phyloP scores from a whole-genome alignment of 2,797 vertebrate species.

The Silurus aristotelis region DNA sequence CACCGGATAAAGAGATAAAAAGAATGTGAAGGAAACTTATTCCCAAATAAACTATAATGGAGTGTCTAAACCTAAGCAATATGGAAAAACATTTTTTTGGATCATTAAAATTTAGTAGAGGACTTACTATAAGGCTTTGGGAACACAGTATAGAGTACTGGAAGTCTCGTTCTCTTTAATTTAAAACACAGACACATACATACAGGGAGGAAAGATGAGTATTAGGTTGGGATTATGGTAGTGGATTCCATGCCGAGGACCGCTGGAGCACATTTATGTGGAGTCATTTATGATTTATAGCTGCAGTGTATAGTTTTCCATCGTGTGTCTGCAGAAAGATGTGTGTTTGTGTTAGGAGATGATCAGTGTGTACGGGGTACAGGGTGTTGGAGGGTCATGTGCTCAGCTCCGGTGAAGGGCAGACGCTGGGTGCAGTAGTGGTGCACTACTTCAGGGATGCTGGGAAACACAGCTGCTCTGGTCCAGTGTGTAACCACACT shows the following conservation, averaged over 20 bases:
- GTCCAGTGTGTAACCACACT: constrained; percentile 87
- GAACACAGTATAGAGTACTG: neutral
- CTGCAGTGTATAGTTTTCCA: neutral
- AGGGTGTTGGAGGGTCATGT: constrained; percentile 90
- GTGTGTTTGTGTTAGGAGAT: constrained; percentile 29
- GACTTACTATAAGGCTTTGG: too few relatives aligned
- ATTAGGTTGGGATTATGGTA: neutral
- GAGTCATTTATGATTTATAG: neutral
- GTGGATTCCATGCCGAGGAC: constrained; percentile 10
- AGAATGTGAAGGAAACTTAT: neutral
- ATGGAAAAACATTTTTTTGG: neutral
- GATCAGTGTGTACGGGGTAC: constrained; percentile 73
- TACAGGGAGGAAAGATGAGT: constrained; percentile 2
- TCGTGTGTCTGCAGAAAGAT: constrained; percentile 23
- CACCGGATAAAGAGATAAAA: neutral
- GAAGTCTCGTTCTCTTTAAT: neutral
- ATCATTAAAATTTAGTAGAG: neutral
- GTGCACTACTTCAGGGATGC: constrained; percentile 88
- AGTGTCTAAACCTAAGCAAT: neutral
- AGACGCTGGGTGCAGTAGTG: constrained; percentile 88
- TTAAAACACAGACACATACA: constrained; percentile 13
- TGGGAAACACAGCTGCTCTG: constrained; percentile 87
- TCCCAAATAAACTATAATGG: neutral
- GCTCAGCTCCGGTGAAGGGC: constrained; percentile 92
- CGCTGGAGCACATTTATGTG: neutral